phyloP scores from a whole-genome alignment of 2,113 vertebrate genomes.

The Microcebus lehilahytsara region DNA sequence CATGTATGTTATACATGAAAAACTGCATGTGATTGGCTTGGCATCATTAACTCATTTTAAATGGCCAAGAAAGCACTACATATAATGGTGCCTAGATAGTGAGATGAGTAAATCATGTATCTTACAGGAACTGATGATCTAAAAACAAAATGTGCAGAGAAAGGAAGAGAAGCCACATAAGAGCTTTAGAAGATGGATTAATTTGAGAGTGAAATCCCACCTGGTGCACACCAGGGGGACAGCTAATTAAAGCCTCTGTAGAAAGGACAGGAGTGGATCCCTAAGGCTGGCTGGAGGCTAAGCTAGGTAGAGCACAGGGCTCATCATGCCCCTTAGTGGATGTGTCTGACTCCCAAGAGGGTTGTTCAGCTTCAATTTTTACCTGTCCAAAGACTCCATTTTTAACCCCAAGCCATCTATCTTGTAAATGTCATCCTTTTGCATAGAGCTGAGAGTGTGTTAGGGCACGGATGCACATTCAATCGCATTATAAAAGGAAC shows the following conservation, averaged over 20 bases:
- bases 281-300: background rate
- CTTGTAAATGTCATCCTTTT: background rate
- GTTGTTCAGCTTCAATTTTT: background rate
- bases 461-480: background rate
- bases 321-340: background rate
- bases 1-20: background rate
- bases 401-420: background rate
- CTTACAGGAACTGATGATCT: background rate
- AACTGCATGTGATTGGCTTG: background rate
- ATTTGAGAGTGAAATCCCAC: background rate
- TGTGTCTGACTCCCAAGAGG: background rate
- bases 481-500: background rate
- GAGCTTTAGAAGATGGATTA: background rate
- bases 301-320: background rate
- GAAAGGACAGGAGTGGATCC: background rate
- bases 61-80: background rate
- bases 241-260: constrained; percentile 30
- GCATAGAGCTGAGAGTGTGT: background rate
- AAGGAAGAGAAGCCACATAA: background rate
- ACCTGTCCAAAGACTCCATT: background rate
- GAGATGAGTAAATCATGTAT: background rate
- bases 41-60: background rate
- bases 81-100: background rate
- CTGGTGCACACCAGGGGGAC: background rate
- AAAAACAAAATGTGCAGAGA: background rate